Base-by-base conservation (phyloP, 2,888 invertebrate species). In the Fragum whitleyi region DNA sequence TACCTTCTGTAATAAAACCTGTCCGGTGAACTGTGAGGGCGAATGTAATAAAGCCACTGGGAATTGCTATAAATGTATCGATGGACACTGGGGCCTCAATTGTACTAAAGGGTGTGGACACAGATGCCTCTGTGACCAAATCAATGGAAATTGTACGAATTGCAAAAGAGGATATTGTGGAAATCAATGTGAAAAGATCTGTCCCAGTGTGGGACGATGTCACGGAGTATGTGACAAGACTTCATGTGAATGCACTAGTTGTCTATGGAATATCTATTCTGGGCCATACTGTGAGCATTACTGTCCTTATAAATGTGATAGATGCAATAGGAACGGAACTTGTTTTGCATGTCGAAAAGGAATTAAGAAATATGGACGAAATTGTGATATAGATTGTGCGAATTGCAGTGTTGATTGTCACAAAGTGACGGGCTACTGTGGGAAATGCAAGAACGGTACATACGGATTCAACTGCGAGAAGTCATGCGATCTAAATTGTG, bases 1-100 rank as follows among this genome's bases (percentile, higher is more conserved):
- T 16, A 65, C 42, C 23, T 65, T 65, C 23, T 65, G 65, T 65
- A 23, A 65, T 42, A 1, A 42, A 14, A 65, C 65, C 14, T 65
- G 65, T 65, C 42, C 65, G 16, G 23, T 42, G 5, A 39, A 42
- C n/a, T 65, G 65, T 42, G 36, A 21, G n/a, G 42, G 14, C 9
- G 26, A 6, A 9, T 65, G 65, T 65, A 65, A 65, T 21, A 65
- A 65, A 39, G 65, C 65, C 11, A 65, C 65, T 21, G 42, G 65
- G 2, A 19, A 65, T 11, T 65, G 65, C 65, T 65, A 2, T 26
- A 36, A 21, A n/a, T 65, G 65, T 42, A 21, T 39, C 1, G 28
- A 39, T 42, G 65, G 65, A 9, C 21, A 65, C 26, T 65, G 65
- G 65, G 65, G 65, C 26, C 26, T 65, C 1, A 65, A 39, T 42